Evolutionary conservation across 2,113 vertebrate species (phyloP).

Genomic region (Rhipidura dahli): DNA sequence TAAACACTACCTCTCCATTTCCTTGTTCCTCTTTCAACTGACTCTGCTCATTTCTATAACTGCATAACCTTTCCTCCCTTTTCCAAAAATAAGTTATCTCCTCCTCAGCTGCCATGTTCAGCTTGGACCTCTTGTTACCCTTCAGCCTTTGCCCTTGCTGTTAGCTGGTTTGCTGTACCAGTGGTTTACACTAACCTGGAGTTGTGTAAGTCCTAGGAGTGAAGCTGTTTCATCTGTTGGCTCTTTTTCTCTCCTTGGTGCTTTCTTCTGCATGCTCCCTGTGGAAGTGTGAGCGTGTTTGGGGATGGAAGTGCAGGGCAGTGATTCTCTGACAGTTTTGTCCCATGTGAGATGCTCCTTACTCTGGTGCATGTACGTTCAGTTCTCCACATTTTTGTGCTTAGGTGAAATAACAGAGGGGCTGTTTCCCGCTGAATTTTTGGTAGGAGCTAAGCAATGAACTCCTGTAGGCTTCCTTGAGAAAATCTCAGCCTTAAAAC

Average conservation of each 20-base stretch:
- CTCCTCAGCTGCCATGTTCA: neutral
- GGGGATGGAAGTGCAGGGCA: neutral
- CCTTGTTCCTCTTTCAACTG: neutral
- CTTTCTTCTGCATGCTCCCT: neutral
- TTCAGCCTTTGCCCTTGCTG: neutral
- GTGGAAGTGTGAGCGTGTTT: neutral
- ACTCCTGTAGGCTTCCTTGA: neutral
- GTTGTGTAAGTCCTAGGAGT: neutral
- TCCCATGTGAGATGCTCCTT: neutral
- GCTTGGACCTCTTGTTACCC: neutral
- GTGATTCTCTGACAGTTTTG: neutral
- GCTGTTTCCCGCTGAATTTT: neutral
- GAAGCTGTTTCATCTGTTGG: neutral
- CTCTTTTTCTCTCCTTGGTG: neutral
- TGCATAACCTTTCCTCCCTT: conserved; percentile 12
- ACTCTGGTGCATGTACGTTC: neutral
- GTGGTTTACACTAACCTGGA: neutral
- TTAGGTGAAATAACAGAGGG: neutral
- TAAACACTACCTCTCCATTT: conserved; percentile 7
- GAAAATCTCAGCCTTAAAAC: neutral
- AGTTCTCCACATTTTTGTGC: neutral
- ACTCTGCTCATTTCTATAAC: conserved; percentile 12
- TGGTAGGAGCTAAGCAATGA: neutral
- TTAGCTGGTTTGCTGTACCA: neutral
- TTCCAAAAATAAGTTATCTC: neutral